Conservation (phyloP, 2,113 vertebrate genomes). For the Ovis canadensis region DNA sequence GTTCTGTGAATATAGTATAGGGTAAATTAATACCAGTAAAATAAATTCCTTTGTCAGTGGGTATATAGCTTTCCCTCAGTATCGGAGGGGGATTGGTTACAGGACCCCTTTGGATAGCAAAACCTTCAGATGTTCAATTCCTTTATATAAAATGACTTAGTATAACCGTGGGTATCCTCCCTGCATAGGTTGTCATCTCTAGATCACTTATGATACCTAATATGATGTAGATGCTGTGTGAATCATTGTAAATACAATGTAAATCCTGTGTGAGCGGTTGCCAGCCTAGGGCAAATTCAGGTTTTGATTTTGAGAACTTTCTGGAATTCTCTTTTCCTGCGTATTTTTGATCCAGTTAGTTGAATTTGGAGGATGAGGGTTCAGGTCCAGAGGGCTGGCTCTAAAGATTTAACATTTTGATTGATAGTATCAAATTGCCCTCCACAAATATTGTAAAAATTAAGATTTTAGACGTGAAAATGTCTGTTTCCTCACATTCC, state of each 20-base stretch:
- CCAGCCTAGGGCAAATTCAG: background rate
- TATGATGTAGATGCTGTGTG: background rate
- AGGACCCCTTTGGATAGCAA: background rate
- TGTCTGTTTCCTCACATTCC: background rate
- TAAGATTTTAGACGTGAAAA: background rate
- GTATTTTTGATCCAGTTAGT: background rate
- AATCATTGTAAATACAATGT: background rate
- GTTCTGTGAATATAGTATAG: background rate
- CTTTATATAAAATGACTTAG: background rate
- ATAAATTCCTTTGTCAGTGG: background rate
- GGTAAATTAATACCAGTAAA: background rate
- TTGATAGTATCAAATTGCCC: background rate
- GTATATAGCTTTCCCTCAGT: background rate
- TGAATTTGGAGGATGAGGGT: background rate
- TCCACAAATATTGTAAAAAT: background rate
- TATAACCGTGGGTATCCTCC: background rate
- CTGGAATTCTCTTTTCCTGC: background rate
- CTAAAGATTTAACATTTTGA: background rate
- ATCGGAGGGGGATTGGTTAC: background rate
- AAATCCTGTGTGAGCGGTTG: background rate
- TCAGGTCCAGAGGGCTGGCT: background rate
- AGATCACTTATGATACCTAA: background rate
- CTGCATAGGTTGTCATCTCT: background rate
- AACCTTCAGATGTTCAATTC: background rate
- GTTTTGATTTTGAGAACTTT: background rate